Base-by-base conservation (phyloP, 2,797 vertebrate species). In the Oreortyx pictus region DNA sequence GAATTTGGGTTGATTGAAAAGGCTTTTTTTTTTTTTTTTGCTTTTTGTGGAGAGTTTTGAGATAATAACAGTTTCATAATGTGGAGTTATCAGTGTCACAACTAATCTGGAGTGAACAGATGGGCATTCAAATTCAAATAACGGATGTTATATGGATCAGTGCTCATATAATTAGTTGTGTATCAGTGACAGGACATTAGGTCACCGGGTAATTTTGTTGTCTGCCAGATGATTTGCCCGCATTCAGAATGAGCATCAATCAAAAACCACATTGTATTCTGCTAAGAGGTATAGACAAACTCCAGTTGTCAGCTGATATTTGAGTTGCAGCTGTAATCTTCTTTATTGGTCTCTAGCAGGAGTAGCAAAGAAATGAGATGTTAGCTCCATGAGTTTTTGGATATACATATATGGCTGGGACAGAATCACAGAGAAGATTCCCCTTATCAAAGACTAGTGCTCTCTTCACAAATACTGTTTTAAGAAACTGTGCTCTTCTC, bases 91-190 rank as follows among this genome's bases (percentile, higher is more conserved):
- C 84, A 76, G 64, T 94, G 76, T 92, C 76, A 95, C 66, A 76
- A 83, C 93, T 92, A 95, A 92, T 96, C 90, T 94, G 89, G 60
- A 84, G 35, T 64, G 93, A 96, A 93, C 96, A 96, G 95, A 94
- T 96, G 95, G 96, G 82, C 93, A 94, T 95, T 95, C 90, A 93
- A 88, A 96, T 91, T 94, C 94, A 94, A 66, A 89, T 82, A 89
- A 89, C 2, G 76, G 77, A 94, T 94, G 84, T 94, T 95, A 86
- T 86, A 82, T 89, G 90, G 93, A 93, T 96, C 93, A 94, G 66
- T 88, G 82, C 73, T 96, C 87, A 33, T 76, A 88, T 92, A 96
- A 94, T 96, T 94, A 90, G 84, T 73, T 92, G 92, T 89, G 60
- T 96, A 93, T 86, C 93, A 88, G 76, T 88, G 92, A 86, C 87